Base-by-base conservation (phyloP, 92 coral and sea anemone species). In the Isaurus tuberculatus region DNA sequence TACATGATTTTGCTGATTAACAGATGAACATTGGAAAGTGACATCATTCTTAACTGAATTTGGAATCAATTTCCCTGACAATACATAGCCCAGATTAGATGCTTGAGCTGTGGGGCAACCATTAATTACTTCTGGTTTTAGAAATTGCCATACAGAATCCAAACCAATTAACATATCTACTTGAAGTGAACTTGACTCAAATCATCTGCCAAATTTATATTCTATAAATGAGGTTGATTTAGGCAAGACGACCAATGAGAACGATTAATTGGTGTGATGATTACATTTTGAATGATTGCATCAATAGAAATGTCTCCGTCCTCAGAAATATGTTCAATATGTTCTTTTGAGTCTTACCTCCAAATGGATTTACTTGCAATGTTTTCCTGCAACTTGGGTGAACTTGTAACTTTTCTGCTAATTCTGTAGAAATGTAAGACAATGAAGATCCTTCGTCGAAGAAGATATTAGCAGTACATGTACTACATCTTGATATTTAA, bases 131-230 rank as follows among this genome's bases (percentile, higher is more conserved):
- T 75, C 88, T 36, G 88, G 84, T 85, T 85, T 85, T 32, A 77
- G 84, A 75, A 65, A 85, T 72, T 85, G 88, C 70, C 88, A 77
- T 17, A 77, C 79, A n/a, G 84, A 27, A 85, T 85, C 88, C 88
- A 85, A 33, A 85, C 75, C 84, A 85, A 85, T 75, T 14, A 85
- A 67, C 48, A 85, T 34, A 17, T 77, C 44, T 17, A 85, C 84
- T 37, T 34, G 88, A n/a, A 85, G 16, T 85, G 32, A 64, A 28
- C 66, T 78, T 77, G 84, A 65, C 84, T 85, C 65, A 77, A 61
- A n/a, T 85, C 84, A 85, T 85, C 73, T 37, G 73, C 82, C 15
- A 84, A 64, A 40, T 72, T 61, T 48, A 84, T 36, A 28, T 34
- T 84, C 28, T 73, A 34, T 25, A 84, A 49, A 73, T 81, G 65